Percentiles rank a stretch among this genome's conserved stretches.
phyloP scores from a whole-genome alignment of 2,888 invertebrate species.

The Cotesia congregata region DNA sequence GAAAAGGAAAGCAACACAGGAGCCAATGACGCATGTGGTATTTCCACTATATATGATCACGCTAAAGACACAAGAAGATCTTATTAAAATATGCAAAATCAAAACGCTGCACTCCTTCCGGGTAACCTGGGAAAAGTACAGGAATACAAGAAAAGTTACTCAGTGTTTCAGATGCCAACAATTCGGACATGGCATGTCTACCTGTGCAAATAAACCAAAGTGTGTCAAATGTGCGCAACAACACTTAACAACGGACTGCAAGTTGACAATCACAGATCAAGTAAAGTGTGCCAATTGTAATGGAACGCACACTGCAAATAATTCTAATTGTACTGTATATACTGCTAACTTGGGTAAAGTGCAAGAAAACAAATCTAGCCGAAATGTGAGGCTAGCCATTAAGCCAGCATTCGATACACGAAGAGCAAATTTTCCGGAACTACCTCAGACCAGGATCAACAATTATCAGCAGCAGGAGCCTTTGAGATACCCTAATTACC shows the following conservation, averaged over 20 bases:
- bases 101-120: conserved; percentile 27
- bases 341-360: background rate
- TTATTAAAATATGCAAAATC: background rate
- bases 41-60: conserved; percentile 21
- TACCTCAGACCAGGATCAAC: no score
- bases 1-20: background rate
- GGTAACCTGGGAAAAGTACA: conserved; percentile 42
- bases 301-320: conserved; percentile 26
- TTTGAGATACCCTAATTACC: no score
- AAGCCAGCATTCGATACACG: no score
- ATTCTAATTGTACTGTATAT: background rate
- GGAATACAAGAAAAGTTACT: conserved; percentile 35
- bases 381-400: no score
- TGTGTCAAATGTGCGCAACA: conserved; percentile 26
- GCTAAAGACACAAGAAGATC: conserved; percentile 9
- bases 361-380: background rate
- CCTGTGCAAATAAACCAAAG: conserved; percentile 30
- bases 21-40: background rate
- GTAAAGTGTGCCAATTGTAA: conserved; percentile 21
- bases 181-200: conserved; percentile 28
- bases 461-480: no score
- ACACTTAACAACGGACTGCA: conserved; percentile 22
- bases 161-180: conserved; percentile 45
- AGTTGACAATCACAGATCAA: background rate
- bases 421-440: no score